These are phyloP conservation scores for Spilogale gracilis DNA, from an alignment of 2,113 vertebrate species.

Conservation along the genomic window DNA sequence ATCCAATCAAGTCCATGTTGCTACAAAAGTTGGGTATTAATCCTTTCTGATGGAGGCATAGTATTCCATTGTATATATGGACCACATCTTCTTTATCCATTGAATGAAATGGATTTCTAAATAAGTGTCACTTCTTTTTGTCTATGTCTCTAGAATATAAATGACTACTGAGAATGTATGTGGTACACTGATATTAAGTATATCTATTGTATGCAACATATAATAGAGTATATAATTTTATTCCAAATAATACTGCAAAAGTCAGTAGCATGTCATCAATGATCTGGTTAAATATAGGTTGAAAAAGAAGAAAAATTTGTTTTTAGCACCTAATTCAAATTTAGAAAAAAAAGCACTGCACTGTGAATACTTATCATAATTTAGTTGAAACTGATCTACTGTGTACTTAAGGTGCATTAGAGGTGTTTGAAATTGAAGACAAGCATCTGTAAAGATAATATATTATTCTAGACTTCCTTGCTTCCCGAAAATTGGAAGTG, in stretches of 20 bases:
- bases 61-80: too few species aligned
- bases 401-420: constrained; percentile 59
- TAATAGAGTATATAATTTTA: neutral
- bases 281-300: constrained; percentile 53
- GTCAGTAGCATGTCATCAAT: constrained; percentile 66
- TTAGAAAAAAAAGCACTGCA: neutral
- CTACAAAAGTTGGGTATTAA: too few species aligned
- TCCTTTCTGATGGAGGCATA: too few species aligned
- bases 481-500: constrained; percentile 50
- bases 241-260: neutral
- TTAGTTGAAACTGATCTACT: constrained; percentile 61
- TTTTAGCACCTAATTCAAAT: constrained; percentile 76
- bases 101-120: neutral
- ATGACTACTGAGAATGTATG: neutral
- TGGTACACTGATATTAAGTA: neutral
- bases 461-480: constrained; percentile 32
- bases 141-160: neutral
- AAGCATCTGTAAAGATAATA: constrained; percentile 52
- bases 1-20: too few species aligned
- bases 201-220: neutral
- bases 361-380: constrained; percentile 53
- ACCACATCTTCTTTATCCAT: neutral
- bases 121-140: neutral
- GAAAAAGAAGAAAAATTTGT: constrained; percentile 68
- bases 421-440: constrained; percentile 66